Evolutionary conservation across 2,113 vertebrate genomes (phyloP).

Genomic region (Zosterops borbonicus): DNA sequence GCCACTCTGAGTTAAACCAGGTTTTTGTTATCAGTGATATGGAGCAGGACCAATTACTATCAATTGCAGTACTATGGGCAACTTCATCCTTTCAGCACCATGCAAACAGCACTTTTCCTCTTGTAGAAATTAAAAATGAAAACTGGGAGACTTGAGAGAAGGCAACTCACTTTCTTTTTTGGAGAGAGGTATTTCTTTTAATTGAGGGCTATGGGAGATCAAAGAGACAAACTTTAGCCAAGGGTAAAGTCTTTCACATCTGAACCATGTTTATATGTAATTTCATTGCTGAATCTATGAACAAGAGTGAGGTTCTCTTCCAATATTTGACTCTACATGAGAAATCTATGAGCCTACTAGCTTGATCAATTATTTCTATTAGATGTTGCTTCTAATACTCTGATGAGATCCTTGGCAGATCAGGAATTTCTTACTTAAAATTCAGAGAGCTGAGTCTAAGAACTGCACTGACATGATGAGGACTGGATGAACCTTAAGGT

Average conservation of each 20-base stretch:
- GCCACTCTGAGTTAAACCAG: neutral
- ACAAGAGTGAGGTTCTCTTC: neutral
- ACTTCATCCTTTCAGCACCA: neutral
- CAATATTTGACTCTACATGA: neutral
- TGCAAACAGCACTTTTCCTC: neutral
- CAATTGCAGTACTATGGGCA: neutral
- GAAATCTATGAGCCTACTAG: neutral
- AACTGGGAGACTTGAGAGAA: neutral
- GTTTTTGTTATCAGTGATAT: neutral
- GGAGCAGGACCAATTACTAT: neutral
- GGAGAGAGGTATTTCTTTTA: neutral
- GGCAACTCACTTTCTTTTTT: neutral
- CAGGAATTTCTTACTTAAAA: neutral
- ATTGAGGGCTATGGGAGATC: neutral
- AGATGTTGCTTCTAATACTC: neutral
- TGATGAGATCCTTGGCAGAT: neutral
- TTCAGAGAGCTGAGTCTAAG: neutral
- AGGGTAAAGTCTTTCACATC: neutral
- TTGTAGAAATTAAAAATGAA: neutral
- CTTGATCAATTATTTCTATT: neutral
- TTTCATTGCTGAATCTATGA: neutral
- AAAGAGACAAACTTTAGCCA: neutral
- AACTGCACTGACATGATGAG: neutral
- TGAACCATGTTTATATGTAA: neutral
- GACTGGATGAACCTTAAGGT: neutral